A percentile compares a stretch with the other conserved stretches of the same genome.
Evolutionary conservation across 2,113 vertebrate genomes (phyloP).

Genomic region (Platysteira castanea): DNA sequence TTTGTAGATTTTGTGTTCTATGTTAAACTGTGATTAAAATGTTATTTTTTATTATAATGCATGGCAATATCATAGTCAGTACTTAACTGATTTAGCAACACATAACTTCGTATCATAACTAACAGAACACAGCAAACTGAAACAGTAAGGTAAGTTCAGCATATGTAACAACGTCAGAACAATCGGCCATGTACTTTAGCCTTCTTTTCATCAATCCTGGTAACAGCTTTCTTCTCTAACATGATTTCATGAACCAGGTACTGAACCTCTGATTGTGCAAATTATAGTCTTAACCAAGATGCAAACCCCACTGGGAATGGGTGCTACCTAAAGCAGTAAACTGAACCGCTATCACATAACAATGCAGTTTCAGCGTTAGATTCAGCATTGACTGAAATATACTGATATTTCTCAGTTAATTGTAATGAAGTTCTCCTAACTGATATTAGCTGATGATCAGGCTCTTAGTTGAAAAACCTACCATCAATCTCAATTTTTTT

Average conservation of each 20-base stretch:
- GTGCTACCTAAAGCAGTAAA: background rate
- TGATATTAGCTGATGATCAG: background rate
- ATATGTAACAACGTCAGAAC: background rate
- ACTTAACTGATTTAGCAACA: background rate
- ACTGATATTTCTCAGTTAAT: background rate
- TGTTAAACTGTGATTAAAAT: background rate
- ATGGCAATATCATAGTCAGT: background rate
- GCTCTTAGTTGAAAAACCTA: conserved; percentile 13
- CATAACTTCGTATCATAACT: background rate
- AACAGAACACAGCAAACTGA: background rate
- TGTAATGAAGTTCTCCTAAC: background rate
- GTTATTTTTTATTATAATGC: background rate
- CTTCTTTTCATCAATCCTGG: background rate
- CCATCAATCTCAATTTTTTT: conserved; percentile 80
- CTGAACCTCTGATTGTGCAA: background rate
- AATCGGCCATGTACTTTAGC: background rate
- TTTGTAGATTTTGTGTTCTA: background rate
- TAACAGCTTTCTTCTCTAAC: background rate
- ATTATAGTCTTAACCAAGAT: background rate
- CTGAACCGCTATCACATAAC: background rate
- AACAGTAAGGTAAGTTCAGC: background rate
- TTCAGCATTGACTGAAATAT: background rate
- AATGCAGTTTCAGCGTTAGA: background rate
- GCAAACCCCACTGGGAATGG: background rate
- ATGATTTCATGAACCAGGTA: background rate